phyloP scores from a whole-genome alignment of 2,888 invertebrate genomes.

The Drosophila recens region DNA sequence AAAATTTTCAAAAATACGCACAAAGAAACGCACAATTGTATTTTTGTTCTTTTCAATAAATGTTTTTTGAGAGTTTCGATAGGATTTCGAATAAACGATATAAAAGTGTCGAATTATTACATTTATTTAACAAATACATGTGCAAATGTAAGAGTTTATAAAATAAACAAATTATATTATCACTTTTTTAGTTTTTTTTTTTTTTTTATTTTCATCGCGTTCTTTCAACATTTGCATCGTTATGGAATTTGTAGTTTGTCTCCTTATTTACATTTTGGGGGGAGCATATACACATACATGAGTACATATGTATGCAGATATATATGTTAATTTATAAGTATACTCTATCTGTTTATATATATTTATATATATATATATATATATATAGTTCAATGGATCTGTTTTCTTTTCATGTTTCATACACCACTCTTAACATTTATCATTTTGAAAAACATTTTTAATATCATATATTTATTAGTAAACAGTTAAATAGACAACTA shows the following conservation, averaged over 20 bases:
- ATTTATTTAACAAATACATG: constrained; percentile 30
- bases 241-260: constrained; percentile 78
- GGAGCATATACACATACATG: constrained; percentile 51
- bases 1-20: constrained; percentile 56
- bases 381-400: constrained; percentile 80
- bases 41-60: constrained; percentile 9
- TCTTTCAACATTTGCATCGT: constrained; percentile 66
- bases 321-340: constrained; percentile 11
- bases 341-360: constrained; percentile 22
- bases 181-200: constrained; percentile 44
- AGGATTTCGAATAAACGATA: constrained; percentile 42
- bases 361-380: constrained; percentile 59
- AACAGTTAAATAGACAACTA: constrained; percentile 64
- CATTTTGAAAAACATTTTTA: constrained; percentile 20
- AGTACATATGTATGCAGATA: constrained; percentile 10
- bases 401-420: constrained; percentile 18
- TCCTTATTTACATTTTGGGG: constrained; percentile 73
- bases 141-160: constrained; percentile 29
- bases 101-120: constrained; percentile 46
- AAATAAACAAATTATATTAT: constrained; percentile 51
- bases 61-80: constrained; percentile 33
- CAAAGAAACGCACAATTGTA: constrained; percentile 46
- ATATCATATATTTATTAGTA: constrained; percentile 38
- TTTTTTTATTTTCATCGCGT: constrained; percentile 41
- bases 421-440: constrained; percentile 61